Base-by-base conservation (phyloP, 2,113 vertebrate species). In the Zingel zingel region DNA sequence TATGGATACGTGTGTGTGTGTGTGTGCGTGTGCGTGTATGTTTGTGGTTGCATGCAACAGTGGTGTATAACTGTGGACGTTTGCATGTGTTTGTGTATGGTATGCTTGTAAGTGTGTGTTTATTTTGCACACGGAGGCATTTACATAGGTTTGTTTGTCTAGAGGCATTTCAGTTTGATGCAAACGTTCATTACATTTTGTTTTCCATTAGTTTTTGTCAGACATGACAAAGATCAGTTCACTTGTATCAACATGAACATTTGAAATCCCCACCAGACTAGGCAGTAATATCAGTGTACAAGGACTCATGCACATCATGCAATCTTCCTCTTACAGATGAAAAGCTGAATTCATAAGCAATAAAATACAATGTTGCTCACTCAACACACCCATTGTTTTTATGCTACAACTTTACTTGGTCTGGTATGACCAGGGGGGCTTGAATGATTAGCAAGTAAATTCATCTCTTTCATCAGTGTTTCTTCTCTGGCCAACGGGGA, bases 1-100 rank as follows among this genome's bases (percentile, higher is more conserved):
- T 48, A 74, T 47, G 48, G 14, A 48, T 85, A 14, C 71, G 54
- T 45, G 58, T 45, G 54, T 69, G 59, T 45, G 59, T 36, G 51
- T 25, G 13, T 16, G 43, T 30, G 33, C 9, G 13, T 15, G 33
- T 36, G n/a, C 12, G 16, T 16, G 39, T 27, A 30, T 61, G 63
- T 43, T 6, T 47, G 63, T 65, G 53, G 39, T 12, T 75, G 66
- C 12, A 18, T 53, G 48, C 43, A 64, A 61, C 72, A 67, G 79
- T 45, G 57, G 14, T 63, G 64, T 43, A 23, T 19, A 54, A 33
- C 64, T 68, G 58, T 63, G 62, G 54, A 30, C 13, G 8, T 58
- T 25, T 45, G n/a, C 12, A n/a, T 59, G 77, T 77, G 30, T 66
- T 47, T 33, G 57, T 53, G 50, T 68, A 4, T 7, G 16, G 33